phyloP scores from a whole-genome alignment of 2,888 invertebrate species.

The Agrotis segetum region DNA sequence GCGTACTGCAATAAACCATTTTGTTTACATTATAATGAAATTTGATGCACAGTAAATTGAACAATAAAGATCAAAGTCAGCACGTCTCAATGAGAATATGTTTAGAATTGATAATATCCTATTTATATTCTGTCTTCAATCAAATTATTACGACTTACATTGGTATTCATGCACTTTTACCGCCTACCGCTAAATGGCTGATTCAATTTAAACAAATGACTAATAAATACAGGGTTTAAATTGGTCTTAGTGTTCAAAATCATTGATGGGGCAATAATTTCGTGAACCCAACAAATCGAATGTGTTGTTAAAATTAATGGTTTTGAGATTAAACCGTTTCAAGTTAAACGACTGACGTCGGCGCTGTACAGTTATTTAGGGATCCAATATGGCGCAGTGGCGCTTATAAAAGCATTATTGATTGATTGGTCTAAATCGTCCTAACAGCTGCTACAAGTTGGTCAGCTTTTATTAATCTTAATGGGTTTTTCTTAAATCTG shows the following conservation, averaged over 20 bases:
- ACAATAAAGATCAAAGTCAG: conserved; percentile 52
- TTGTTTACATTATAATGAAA: conserved; percentile 65
- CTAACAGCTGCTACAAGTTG: conserved; percentile 22
- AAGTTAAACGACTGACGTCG: conserved; percentile 52
- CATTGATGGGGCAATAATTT: conserved; percentile 41
- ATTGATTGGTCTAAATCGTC: conserved; percentile 23
- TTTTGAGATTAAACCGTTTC: conserved; percentile 55
- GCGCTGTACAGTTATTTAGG: conserved; percentile 51
- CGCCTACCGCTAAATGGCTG: conserved; percentile 32
- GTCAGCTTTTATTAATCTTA: conserved; percentile 2
- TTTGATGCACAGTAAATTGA: conserved; percentile 61
- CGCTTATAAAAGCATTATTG: conserved; percentile 22
- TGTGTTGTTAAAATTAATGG: conserved; percentile 50
- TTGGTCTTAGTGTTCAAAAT: conserved; percentile 38
- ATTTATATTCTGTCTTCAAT: conserved; percentile 32
- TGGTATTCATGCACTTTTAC: conserved; percentile 50
- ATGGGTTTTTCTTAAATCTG: neutral
- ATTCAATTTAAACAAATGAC: conserved; percentile 52
- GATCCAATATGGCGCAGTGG: conserved; percentile 40
- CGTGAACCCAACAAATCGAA: conserved; percentile 34
- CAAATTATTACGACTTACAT: conserved; percentile 52
- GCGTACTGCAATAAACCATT: conserved; percentile 70
- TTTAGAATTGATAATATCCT: conserved; percentile 37
- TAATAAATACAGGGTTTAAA: conserved; percentile 46
- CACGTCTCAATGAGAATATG: conserved; percentile 53